Base-by-base conservation (phyloP, 2,888 invertebrate species). In the Troides oblongomaculatus region DNA sequence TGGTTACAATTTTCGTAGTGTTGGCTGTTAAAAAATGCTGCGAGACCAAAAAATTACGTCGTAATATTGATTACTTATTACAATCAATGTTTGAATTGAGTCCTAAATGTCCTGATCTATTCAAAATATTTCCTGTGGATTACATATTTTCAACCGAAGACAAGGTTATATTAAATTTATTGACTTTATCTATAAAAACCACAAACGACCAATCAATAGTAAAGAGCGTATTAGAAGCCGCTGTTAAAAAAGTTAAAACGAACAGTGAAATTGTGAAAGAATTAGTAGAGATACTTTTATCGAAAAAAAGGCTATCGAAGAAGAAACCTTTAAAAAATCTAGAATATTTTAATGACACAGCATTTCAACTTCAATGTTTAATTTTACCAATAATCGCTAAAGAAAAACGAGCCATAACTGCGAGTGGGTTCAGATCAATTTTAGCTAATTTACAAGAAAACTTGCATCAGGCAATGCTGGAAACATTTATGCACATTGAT, bases 381-480 rank as follows among this genome's bases (percentile, higher is more conserved):
- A 82, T 90, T 43, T 70, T 92, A 36, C 92, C 92, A 1, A 78
- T 89, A 23, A 86, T 92, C 68, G 85, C 88, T 0, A 92, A 88
- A 77, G 90, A 92, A 71, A 90, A 87, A 71, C 86, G 86, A 76
- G 79, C 83, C 0, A 86, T 90, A 53, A 90, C 89, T 0, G 78
- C 83, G 0, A 87, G 90, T 58, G 84, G 84, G 0, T 86, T 80
- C 53, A 81, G 91, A 74, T 87, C 91, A 0, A 88, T 91, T 69
- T 78, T 92, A 74, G 88, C 91, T 0, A 85, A 88, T 71, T 72
- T 91, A 72, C 92, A 92, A 81, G 92, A 92, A 69, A 87, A 89
- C 74, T 73, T 92, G 62, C 88, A 91, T 69, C 83, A 81, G 65
- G 76, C 81, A 0, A 78, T 92, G 74, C 73, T 92, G 12, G 81